Evolutionary conservation across 92 coral and sea anemone species (phyloP), one percentile per base, ranked within the genome.

Genomic region (Zoanthus sociatus): DNA sequence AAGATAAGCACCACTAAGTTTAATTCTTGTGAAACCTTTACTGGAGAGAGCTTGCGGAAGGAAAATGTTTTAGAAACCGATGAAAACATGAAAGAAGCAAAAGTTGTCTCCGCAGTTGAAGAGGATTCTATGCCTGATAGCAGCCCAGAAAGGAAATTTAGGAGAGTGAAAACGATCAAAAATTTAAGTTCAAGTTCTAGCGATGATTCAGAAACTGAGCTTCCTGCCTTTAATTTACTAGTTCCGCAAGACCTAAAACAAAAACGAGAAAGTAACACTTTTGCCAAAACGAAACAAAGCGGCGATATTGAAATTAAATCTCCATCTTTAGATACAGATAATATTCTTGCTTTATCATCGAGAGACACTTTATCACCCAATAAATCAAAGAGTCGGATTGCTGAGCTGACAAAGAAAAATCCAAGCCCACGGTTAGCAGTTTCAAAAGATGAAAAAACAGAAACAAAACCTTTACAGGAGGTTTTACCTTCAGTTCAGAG

Each of bases 171-270:
- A 67, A 79, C 63, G 84, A 45, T 9, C 32, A 44, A 45, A 21
- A 79, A 74, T 51, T 51, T 30, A 37, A 64, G 10, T 8, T 3
- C 63, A 26, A 77, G 82, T 54, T 79, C 84, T 7, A 64, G 74
- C 46, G 84, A 79, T 5, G 84, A 79, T 12, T n/a, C 73, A 16
- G 84, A 79, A 45, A 46, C 20, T 18, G 84, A 79, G 47, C 56
- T 46, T 7, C 84, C 84, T 32, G 31, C 30, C 5, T 79, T 79
- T 30, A 20, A 17, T 45, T 45, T 79, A 79, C 60, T 42, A 63
- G 74, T 64, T 46, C 84, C 84, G 64, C 64, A 50, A 11, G 74
- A 45, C 7, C 56, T 37, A 79, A 79, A 45, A n/a, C 74, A 69
- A 69, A 21, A 69, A 5, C n/a, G 45, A 45, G 84, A 64, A 44